phyloP scores from a whole-genome alignment of 2,888 invertebrate genomes.

The Serrognathus titanus region DNA sequence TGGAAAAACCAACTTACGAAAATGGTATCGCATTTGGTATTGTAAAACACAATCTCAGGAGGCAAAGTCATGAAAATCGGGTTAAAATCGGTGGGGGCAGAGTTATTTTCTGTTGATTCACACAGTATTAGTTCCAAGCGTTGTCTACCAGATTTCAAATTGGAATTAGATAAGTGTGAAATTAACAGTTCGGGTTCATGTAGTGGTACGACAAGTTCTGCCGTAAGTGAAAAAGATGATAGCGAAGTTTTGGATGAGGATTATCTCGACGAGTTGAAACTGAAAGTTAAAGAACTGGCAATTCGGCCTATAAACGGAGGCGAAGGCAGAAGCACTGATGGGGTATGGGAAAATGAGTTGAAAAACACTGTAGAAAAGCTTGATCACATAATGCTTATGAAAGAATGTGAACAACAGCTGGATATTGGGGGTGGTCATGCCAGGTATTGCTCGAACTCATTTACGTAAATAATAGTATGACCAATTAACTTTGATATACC shows the following conservation, averaged over 20 bases:
- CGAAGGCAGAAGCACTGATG: constrained; percentile 61
- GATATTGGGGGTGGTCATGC: too few species aligned
- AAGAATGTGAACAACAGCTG: constrained; percentile 59
- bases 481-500: too few species aligned
- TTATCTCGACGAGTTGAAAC: constrained; percentile 63
- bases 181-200: constrained; percentile 54
- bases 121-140: not conserved
- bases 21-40: too few species aligned
- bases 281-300: constrained; percentile 69
- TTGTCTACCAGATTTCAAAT: constrained; percentile 51
- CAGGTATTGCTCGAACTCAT: too few species aligned
- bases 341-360: constrained; percentile 72
- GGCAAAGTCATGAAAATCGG: too few species aligned
- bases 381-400: constrained; percentile 67
- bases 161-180: constrained; percentile 59
- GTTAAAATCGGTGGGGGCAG: constrained; percentile 67
- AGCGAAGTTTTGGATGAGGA: constrained; percentile 45
- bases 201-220: constrained; percentile 53
- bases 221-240: constrained; percentile 52
- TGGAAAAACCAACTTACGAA: too few species aligned
- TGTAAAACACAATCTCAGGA: too few species aligned
- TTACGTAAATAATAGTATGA: too few species aligned
- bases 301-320: constrained; percentile 73
- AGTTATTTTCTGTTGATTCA: constrained; percentile 42
- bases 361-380: constrained; percentile 71